These are phyloP conservation scores for Hydrolagus colliei DNA, from an alignment of 2,797 vertebrate species.

Conservation along the genomic window DNA sequence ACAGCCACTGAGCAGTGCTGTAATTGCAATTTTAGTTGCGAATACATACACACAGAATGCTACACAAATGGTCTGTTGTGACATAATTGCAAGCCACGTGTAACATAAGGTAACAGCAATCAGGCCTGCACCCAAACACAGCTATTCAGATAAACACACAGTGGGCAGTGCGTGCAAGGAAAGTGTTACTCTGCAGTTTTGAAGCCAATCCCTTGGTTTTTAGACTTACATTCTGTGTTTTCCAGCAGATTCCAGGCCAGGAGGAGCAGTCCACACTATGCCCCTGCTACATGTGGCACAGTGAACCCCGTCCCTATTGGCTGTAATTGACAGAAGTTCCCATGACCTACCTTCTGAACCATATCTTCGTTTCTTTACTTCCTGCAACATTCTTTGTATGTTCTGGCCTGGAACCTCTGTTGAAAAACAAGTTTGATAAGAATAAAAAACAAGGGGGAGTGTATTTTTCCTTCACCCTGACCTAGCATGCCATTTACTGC, in stretches of 20 bases:
- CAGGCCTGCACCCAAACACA: too few species aligned
- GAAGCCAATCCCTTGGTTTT: conserved; percentile 43
- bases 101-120: too few species aligned
- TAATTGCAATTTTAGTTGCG: too few species aligned
- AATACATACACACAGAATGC: too few species aligned
- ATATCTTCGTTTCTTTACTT: conserved; percentile 96
- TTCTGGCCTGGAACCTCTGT: conserved; percentile 99
- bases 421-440: conserved; percentile 86
- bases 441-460: conserved; percentile 32
- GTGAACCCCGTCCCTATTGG: conserved; percentile 66
- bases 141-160: too few species aligned
- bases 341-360: conserved; percentile 88
- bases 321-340: conserved; percentile 87
- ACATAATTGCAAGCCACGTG: too few species aligned
- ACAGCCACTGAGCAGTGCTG: too few species aligned
- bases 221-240: conserved; percentile 72
- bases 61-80: too few species aligned
- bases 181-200: too few species aligned
- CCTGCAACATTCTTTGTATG: conserved; percentile 97
- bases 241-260: conserved; percentile 83
- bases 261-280: conserved; percentile 61
- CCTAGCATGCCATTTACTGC: conserved; percentile 12
- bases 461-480: conserved; percentile 13
- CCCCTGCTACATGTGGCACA: conserved; percentile 68
- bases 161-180: too few species aligned